Conservation (phyloP, 2,888 invertebrate species). For the Meganola albula region DNA sequence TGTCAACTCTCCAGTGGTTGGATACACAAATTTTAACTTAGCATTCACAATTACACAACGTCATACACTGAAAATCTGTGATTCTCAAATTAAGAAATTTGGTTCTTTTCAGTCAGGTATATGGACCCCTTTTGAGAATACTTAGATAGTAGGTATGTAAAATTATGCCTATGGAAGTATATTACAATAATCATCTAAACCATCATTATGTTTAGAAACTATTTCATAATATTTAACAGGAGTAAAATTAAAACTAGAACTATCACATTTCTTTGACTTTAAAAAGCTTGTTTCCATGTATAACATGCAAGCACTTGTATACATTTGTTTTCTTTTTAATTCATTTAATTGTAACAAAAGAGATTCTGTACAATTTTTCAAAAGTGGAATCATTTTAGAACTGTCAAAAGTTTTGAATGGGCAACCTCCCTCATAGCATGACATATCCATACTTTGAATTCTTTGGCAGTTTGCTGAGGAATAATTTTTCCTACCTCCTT, state of each 20-base stretch:
- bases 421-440: slow-evolving; percentile 79
- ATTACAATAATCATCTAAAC: too few species aligned
- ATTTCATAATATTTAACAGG: slow-evolving; percentile 56
- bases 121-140: too few species aligned
- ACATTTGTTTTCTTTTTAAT: slow-evolving; percentile 38
- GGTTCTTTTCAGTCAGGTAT: too few species aligned
- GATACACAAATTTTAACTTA: too few species aligned
- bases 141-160: too few species aligned
- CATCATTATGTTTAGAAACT: slow-evolving; percentile 23
- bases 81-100: too few species aligned
- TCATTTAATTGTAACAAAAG: slow-evolving; percentile 46
- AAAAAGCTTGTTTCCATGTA: slow-evolving; percentile 33
- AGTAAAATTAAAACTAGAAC: slow-evolving; percentile 52
- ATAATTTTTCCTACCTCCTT: slow-evolving; percentile 81
- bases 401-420: slow-evolving; percentile 79
- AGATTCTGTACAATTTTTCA: slow-evolving; percentile 36
- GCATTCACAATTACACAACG: too few species aligned
- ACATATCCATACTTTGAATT: slow-evolving; percentile 74
- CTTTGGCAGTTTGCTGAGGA: slow-evolving; percentile 76
- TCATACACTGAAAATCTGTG: too few species aligned
- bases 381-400: slow-evolving; percentile 47
- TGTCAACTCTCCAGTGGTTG: too few species aligned
- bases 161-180: too few species aligned
- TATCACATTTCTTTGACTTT: slow-evolving; percentile 33
- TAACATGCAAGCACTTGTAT: slow-evolving; percentile 48